Evolutionary conservation across 1,140 invertebrate genomes (phyloP), one percentile per base, ranked within the genome.

Genomic region (Ganaspis sp.): DNA sequence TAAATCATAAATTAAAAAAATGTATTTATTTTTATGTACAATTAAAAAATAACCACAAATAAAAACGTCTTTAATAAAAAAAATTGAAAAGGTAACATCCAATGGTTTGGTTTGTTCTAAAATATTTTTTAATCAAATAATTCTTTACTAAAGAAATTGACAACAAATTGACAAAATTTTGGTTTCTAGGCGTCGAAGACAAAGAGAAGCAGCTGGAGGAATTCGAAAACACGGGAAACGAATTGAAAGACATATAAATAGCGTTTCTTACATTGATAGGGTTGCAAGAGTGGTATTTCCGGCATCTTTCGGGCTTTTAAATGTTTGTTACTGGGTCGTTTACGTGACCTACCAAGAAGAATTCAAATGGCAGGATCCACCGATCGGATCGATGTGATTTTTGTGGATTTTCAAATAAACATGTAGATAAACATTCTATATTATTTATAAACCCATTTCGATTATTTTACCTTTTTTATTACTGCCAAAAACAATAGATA

Each of bases 281-380:
- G 93, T 96, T 0, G 96, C 97, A 0, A 92, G 97, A 37, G 91
- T 98, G 70, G 89, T 97, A 17, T 99, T 99, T 87, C 97, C 97
- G 1, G 93, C 95, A 2, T 96, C 96, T 0, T 98, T 98, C 86
- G 93, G 94, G 0, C 88, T 97, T 0, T 94, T 98, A 53, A 98
- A 98, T 85, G 86, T 98, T 23, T 94, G 95, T 85, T 98, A 98
- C 89, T 98, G 97, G 97, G 91, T 96, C 76, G 92, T 94, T 45
- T 97, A 97, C 89, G 94, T 95, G 11, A 93, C 93, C 72, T 94
- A 93, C 74, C 94, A 94, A 83, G 94, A 95, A 78, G 93, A 95
- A 86, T 95, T 95, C 86, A 93, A 94, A 79, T 95, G 94, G 95
- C 93, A 94, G 70, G 94, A 95, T 88, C 90, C 91, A 26, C 90